Evolutionary conservation across 2,888 invertebrate species (phyloP), one percentile per base, ranked within the genome.

Genomic region (Tholera decimalis): DNA sequence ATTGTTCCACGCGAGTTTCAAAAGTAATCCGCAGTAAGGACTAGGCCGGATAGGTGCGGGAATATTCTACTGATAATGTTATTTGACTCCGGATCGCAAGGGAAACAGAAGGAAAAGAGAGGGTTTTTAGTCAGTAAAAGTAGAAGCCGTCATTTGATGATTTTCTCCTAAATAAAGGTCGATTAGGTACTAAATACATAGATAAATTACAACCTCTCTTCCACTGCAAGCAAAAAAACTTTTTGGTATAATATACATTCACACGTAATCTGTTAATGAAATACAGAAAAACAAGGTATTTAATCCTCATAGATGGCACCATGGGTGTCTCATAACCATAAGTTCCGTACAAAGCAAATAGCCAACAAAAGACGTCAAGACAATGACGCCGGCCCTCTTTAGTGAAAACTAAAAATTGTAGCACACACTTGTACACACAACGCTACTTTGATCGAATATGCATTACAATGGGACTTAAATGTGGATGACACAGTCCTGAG

Each of bases 391-490:
- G 82, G 82, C 80, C 84, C 83, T 85, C 86, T 85, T 85, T 85
- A 80, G 81, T 85, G 84, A 88, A 89, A 89, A 89, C 87, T 88
- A 87, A 92, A 92, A 91, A 87, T 88, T 88, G 86, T 85, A 81
- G 71, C 84, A 79, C 89, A 73, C 94, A 95, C 95, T 94, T 95
- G 95, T 92, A 93, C 92, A 95, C 92, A 92, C 88, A 84, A 88
- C 87, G 75, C 84, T 82, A 87, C 87, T 93, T 93, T 94, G 92
- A 95, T 95, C 92, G 89, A 90, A 95, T 95, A 94, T 95, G 87
- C 95, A 95, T 95, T 86, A 95, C 95, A 95, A 95, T 89, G 87
- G 93, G 58, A 73, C 86, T 85, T 85, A 90, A 88, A 85, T 85
- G 86, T 90, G 85, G 89, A 88, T 90, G 92, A 92, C 90, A 93